Conservation (phyloP, 1,140 invertebrate genomes). For the Hyles euphorbiae region DNA sequence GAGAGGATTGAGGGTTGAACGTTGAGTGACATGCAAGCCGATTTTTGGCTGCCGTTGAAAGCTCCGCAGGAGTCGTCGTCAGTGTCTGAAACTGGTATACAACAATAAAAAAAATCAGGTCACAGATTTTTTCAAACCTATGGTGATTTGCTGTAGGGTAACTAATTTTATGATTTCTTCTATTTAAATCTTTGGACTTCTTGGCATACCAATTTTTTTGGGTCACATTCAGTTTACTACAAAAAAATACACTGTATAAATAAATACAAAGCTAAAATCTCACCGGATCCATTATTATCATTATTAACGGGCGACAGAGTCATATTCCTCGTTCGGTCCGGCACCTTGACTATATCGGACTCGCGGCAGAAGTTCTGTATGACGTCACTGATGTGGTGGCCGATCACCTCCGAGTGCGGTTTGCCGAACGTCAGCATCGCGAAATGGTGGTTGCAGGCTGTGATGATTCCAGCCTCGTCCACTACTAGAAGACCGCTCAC, state of each 20-base stretch:
- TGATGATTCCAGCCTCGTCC: conserved; percentile 77
- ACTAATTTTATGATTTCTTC: too few relatives aligned
- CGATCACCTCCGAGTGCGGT: conserved; percentile 76
- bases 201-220: too few relatives aligned
- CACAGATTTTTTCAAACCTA: too few relatives aligned
- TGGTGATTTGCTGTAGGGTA: too few relatives aligned
- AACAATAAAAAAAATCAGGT: too few relatives aligned
- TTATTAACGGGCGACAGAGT: conserved; percentile 74
- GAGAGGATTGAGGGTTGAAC: conserved; percentile 66
- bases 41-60: conserved; percentile 70
- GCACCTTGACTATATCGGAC: conserved; percentile 51
- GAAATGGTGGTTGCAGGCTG: conserved; percentile 82
- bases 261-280: not conserved
- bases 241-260: too few relatives aligned
- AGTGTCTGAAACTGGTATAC: conserved; percentile 58
- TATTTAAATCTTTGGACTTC: too few relatives aligned
- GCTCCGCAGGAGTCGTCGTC: conserved; percentile 70
- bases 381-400: conserved; percentile 76
- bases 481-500: conserved; percentile 82
- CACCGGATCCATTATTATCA: conserved; percentile 64
- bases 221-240: too few relatives aligned
- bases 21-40: conserved; percentile 63
- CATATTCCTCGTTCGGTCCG: conserved; percentile 64
- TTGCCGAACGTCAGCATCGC: conserved; percentile 81
- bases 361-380: conserved; percentile 75